Evolutionary conservation across 2,113 vertebrate genomes (phyloP).

Genomic region (Albula goreensis): DNA sequence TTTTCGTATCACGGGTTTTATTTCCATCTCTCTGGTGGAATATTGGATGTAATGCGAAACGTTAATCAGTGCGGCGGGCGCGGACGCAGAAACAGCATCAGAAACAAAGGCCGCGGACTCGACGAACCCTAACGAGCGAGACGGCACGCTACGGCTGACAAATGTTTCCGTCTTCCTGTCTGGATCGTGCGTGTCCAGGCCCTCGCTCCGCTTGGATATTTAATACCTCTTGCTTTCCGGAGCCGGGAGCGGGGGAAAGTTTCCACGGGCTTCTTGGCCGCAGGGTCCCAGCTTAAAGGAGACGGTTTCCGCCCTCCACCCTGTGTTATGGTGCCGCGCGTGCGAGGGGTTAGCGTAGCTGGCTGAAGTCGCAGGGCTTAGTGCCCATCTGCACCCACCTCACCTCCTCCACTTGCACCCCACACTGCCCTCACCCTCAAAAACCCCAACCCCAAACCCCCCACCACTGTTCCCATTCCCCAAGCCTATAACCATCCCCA

Average conservation of each 20-base stretch:
- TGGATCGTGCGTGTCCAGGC: slow-evolving; percentile 68
- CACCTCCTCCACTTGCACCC: background rate
- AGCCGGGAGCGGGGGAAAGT: slow-evolving; percentile 55
- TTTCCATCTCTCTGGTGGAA: background rate
- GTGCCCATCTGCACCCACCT: background rate
- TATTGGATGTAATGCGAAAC: slow-evolving; percentile 27
- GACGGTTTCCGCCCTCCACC: slow-evolving; percentile 54
- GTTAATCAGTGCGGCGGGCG: slow-evolving; percentile 21
- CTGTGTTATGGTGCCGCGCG: slow-evolving; percentile 30
- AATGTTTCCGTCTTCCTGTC: slow-evolving; percentile 67
- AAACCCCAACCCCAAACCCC: too few relatives aligned
- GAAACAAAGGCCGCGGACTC: slow-evolving; percentile 45
- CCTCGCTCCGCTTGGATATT: slow-evolving; percentile 63
- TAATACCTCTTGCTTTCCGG: slow-evolving; percentile 53
- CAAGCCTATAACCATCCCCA: too few relatives aligned
- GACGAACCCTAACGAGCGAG: slow-evolving; percentile 46
- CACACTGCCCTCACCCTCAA: background rate
- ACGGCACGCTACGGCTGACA: slow-evolving; percentile 60
- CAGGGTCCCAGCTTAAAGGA: slow-evolving; percentile 52
- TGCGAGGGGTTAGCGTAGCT: too few relatives aligned
- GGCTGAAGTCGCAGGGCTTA: too few relatives aligned
- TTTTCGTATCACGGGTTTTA: background rate
- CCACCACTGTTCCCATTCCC: too few relatives aligned
- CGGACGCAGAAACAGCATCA: slow-evolving; percentile 27
- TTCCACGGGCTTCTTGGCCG: slow-evolving; percentile 66